Percentiles rank a stretch among this genome's conserved stretches.
phyloP scores from a whole-genome alignment of 1,140 invertebrate species.

The Condylostylus longicornis region DNA sequence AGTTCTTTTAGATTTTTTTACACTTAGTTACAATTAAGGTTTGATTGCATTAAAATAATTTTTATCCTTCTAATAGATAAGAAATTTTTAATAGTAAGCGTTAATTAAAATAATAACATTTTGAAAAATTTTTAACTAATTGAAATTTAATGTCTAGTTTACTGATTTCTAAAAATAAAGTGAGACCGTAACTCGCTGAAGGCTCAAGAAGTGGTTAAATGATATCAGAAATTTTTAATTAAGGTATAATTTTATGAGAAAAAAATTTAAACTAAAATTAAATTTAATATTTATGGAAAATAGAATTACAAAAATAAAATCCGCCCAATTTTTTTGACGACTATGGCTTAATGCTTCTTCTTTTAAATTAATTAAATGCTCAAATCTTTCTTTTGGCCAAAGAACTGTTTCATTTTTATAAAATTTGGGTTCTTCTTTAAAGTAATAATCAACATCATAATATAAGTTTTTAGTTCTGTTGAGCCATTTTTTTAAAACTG shows the following conservation, averaged over 20 bases:
- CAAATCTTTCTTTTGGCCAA: conserved; percentile 63
- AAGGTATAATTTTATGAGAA: background rate
- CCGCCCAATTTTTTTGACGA: conserved; percentile 62
- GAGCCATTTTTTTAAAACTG: conserved; percentile 63
- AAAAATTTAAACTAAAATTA: background rate
- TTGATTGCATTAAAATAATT: too few relatives aligned
- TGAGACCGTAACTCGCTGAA: too few relatives aligned
- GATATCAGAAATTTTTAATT: background rate
- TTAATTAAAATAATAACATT: conserved; percentile 9
- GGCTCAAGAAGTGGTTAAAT: too few relatives aligned
- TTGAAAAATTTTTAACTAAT: too few relatives aligned
- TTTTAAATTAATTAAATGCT: conserved; percentile 64
- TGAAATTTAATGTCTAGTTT: too few relatives aligned
- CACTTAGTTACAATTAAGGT: too few relatives aligned
- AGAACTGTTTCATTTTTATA: conserved; percentile 51
- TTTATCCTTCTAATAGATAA: too few relatives aligned
- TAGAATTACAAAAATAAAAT: conserved; percentile 59
- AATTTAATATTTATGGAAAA: too few relatives aligned
- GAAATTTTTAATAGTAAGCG: too few relatives aligned
- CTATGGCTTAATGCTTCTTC: conserved; percentile 63
- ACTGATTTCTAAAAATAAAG: too few relatives aligned
- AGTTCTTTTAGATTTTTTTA: too few relatives aligned
- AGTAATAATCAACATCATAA: conserved; percentile 49
- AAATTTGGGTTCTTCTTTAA: conserved; percentile 37
- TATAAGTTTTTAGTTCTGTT: conserved; percentile 45